Conservation (phyloP, 2,797 vertebrate genomes). For the Heliangelus exortis region DNA sequence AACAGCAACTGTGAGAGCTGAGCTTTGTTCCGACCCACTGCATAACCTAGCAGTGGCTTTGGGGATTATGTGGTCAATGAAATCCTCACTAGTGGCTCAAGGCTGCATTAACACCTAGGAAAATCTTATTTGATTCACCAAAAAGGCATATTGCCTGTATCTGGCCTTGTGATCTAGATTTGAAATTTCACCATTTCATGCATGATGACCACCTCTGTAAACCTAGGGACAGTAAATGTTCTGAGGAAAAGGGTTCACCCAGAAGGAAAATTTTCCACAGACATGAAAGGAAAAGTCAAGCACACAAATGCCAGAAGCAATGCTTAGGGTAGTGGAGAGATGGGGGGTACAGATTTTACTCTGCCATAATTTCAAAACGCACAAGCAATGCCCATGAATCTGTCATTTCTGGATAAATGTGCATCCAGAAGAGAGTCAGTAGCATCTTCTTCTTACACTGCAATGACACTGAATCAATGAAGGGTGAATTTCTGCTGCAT, state of each 20-base stretch:
- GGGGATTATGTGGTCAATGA: not conserved
- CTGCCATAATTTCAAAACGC: not conserved
- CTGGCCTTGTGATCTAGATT: not conserved
- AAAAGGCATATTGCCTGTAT: not conserved
- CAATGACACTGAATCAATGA: not conserved
- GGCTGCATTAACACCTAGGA: conserved; percentile 1
- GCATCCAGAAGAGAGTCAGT: not conserved
- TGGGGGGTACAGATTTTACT: not conserved
- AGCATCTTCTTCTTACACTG: not conserved
- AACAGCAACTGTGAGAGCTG: not conserved
- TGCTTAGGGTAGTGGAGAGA: not conserved
- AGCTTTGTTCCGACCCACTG: not conserved
- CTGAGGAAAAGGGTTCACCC: not conserved
- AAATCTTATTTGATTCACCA: conserved; percentile 14
- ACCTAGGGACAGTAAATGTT: not conserved
- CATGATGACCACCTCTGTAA: not conserved
- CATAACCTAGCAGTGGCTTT: not conserved
- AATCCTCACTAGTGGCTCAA: not conserved
- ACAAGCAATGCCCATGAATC: not conserved
- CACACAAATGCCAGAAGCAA: not conserved
- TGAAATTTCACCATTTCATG: conserved; percentile 27
- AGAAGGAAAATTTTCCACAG: conserved; percentile 1
- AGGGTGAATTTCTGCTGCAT: conserved; percentile 23
- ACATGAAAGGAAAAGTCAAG: not conserved
- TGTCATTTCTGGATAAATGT: not conserved